Evolutionary conservation across 35 echinoderm and acorn worm species (phyloP).

Genomic region (Lytechinus pictus): DNA sequence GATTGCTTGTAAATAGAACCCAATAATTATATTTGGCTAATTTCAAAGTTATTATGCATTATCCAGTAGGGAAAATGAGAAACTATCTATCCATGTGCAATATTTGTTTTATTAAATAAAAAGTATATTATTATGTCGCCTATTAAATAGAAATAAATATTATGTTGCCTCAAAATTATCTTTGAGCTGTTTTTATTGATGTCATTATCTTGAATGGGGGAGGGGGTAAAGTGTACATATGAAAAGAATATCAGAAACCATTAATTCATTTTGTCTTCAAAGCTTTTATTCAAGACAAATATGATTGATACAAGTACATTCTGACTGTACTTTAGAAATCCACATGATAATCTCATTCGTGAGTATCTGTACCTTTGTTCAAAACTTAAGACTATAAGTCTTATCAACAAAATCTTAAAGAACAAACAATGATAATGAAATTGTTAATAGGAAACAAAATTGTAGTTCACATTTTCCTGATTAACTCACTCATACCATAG

Average conservation of each 20-base stretch:
- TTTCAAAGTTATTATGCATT: no score
- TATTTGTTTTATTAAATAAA: no score
- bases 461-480: neutral
- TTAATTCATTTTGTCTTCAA: neutral
- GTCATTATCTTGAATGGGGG: no score
- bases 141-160: no score
- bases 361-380: neutral
- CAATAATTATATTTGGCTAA: no score
- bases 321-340: neutral
- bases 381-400: neutral
- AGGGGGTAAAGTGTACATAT: neutral
- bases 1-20: no score
- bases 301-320: neutral
- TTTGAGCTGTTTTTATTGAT: no score
- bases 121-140: no score
- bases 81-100: no score
- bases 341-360: neutral
- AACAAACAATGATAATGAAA: neutral
- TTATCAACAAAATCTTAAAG: neutral
- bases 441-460: neutral
- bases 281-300: neutral
- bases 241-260: neutral
- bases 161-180: no score
- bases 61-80: no score
- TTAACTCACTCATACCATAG: neutral